Conservation (phyloP, 2,888 invertebrate genomes). For the Octonoba sinensis region DNA sequence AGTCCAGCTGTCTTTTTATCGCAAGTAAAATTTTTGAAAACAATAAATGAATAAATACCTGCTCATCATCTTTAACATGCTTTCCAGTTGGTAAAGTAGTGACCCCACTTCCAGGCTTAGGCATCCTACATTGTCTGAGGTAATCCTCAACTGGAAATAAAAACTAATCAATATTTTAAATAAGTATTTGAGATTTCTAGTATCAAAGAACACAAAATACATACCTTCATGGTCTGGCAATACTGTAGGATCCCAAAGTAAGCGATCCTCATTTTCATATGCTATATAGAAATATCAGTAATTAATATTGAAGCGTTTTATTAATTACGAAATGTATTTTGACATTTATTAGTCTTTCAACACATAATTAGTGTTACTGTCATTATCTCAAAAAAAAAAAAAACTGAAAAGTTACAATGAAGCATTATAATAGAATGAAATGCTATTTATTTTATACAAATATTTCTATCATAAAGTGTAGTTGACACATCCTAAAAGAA, state of each 20-base stretch:
- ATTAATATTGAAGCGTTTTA: too few species aligned
- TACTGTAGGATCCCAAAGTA: slow-evolving; percentile 90
- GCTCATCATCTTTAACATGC: slow-evolving; percentile 80
- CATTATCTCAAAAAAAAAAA: too few species aligned
- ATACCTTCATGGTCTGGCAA: slow-evolving; percentile 72
- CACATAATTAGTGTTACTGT: too few species aligned
- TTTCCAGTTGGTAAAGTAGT: slow-evolving; percentile 78
- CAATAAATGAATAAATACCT: slow-evolving; percentile 68
- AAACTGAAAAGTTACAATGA: too few species aligned
- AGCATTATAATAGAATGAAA: too few species aligned
- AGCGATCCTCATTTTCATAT: slow-evolving; percentile 94
- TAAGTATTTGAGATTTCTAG: neutral
- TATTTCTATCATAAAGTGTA: too few species aligned
- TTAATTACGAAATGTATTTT: too few species aligned
- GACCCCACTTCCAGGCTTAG: slow-evolving; percentile 72
- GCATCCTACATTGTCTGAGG: slow-evolving; percentile 75
- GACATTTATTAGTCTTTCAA: too few species aligned
- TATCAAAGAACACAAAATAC: neutral
- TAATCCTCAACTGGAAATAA: slow-evolving; percentile 80
- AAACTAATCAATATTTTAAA: slow-evolving; percentile 2
- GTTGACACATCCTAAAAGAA: too few species aligned
- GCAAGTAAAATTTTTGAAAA: neutral
- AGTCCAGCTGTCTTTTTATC: too few species aligned
- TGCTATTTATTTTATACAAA: too few species aligned
- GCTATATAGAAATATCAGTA: slow-evolving; percentile 72